Percentiles rank a stretch among this genome's conserved stretches.
Conservation (phyloP, 2,113 vertebrate genomes). For the Pteropus alecto region DNA sequence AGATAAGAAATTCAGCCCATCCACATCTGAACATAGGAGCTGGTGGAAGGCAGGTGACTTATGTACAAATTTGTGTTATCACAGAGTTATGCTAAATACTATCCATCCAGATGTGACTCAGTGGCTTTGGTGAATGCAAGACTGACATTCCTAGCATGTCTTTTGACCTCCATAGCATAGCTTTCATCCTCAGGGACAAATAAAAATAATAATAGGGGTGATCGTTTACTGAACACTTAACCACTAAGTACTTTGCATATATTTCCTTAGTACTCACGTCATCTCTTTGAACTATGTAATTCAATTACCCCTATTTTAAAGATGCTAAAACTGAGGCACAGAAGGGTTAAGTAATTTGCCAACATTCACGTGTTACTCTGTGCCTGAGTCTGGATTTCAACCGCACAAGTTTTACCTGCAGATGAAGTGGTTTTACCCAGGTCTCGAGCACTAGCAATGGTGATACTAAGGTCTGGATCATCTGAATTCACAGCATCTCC, state of each 20-base stretch:
- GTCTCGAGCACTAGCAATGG: background rate
- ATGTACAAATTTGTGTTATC: background rate
- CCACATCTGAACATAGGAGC: background rate
- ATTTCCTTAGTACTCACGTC: background rate
- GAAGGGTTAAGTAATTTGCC: background rate
- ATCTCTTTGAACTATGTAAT: background rate
- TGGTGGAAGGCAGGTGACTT: background rate
- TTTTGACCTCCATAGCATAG: background rate
- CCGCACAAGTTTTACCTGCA: background rate
- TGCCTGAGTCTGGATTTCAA: background rate
- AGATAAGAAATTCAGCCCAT: background rate
- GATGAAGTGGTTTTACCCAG: background rate
- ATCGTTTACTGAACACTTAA: background rate
- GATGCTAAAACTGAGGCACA: background rate
- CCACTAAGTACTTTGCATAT: background rate
- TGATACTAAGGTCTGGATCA: background rate
- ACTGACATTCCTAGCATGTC: background rate
- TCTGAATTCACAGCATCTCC: background rate
- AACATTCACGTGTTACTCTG: background rate
- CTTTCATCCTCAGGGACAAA: background rate
- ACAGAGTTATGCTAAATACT: background rate
- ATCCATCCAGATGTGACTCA: background rate
- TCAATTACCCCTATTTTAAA: background rate
- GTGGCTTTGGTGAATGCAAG: background rate
- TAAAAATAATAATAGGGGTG: background rate